These are phyloP conservation scores for Etheostoma perlongum DNA, from an alignment of 2,797 vertebrate species.

Conservation along the genomic window DNA sequence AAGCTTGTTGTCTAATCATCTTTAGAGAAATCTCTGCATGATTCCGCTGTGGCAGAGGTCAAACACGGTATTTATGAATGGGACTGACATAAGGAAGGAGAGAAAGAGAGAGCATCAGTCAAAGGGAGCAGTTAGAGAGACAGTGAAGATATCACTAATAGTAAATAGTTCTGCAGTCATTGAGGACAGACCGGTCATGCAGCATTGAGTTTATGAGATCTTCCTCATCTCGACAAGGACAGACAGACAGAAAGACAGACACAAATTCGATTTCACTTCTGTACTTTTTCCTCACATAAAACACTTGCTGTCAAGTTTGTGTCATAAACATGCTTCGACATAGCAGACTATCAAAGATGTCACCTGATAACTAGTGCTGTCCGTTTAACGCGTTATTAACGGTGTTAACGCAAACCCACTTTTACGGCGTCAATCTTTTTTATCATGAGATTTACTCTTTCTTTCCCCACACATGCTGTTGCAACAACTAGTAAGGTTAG, in stretches of 20 bases:
- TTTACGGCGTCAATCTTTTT: too few species aligned
- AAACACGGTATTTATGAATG: constrained; percentile 6
- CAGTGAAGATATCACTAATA: constrained; percentile 1
- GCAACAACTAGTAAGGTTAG: too few species aligned
- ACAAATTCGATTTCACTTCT: background rate
- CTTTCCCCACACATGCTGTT: too few species aligned
- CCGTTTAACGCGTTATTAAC: too few species aligned
- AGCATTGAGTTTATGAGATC: constrained; percentile 47
- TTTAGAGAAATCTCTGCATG: background rate
- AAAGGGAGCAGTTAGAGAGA: background rate
- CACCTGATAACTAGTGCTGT: background rate
- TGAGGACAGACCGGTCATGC: constrained; percentile 50
- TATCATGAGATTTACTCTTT: too few species aligned
- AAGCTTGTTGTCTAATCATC: background rate
- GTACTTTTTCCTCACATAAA: background rate
- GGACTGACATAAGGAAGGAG: background rate
- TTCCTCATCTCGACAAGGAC: constrained; percentile 18
- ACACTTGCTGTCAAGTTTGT: background rate
- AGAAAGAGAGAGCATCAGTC: background rate
- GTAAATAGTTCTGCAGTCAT: constrained; percentile 50
- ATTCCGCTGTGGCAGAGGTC: background rate
- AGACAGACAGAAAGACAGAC: background rate
- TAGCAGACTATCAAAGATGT: background rate
- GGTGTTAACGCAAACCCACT: too few species aligned
- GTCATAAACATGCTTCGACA: background rate